Conservation (phyloP, 2,888 invertebrate genomes). For the Steromphala cineraria region DNA sequence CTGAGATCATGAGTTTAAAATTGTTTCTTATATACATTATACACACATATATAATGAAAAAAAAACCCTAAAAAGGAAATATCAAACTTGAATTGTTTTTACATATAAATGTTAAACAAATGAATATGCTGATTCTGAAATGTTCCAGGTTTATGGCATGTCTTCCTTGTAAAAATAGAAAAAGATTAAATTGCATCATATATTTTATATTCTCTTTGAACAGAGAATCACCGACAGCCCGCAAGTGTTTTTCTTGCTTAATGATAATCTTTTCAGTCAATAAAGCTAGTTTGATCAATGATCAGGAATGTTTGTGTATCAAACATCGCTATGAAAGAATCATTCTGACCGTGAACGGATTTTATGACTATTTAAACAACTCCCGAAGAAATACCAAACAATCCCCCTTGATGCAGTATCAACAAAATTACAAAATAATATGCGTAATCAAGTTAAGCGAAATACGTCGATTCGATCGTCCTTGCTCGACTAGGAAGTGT, state of each 20-base stretch:
- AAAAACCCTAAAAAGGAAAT: too few species aligned
- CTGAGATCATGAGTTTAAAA: too few species aligned
- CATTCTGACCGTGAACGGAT: background rate
- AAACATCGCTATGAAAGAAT: background rate
- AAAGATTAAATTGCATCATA: too few species aligned
- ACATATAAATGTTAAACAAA: too few species aligned
- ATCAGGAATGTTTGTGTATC: background rate
- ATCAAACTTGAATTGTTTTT: too few species aligned
- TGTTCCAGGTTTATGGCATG: too few species aligned
- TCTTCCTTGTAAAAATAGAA: too few species aligned
- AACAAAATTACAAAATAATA: conserved; percentile 3
- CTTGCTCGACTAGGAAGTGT: background rate
- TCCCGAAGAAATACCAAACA: background rate
- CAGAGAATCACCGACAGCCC: too few species aligned
- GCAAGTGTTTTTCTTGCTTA: background rate
- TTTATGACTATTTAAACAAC: conserved; percentile 8
- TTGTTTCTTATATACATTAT: too few species aligned
- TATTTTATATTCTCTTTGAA: too few species aligned
- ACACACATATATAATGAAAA: too few species aligned
- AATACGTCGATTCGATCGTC: background rate
- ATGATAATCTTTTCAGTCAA: conserved; percentile 5
- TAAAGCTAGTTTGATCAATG: background rate
- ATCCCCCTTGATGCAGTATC: conserved; percentile 1
- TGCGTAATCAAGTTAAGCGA: background rate
- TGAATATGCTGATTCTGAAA: too few species aligned